Base-by-base conservation (phyloP, 2,888 invertebrate species). In the Erannis defoliaria region DNA sequence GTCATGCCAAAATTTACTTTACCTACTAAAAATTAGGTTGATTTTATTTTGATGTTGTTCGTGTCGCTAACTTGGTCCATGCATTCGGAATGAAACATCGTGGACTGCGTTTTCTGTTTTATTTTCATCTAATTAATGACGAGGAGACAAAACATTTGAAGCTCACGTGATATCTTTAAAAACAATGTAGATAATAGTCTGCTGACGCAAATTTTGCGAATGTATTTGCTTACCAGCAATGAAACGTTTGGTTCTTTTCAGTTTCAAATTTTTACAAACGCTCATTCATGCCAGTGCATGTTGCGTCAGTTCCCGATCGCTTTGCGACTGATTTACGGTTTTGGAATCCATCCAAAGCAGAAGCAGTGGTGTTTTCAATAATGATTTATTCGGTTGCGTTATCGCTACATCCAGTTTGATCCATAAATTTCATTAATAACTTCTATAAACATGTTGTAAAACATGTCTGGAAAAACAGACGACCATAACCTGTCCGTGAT, bases 1-100 rank as follows among this genome's bases (percentile, higher is more conserved):
- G 90, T 87, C 88, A 88, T 89, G 90, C 89, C 89, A 86, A 82
- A 73, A 61, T 40, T 55, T 59, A 62, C 26, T 54, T 56, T 54
- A 76, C 69, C 77, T 73, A 70, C 62, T 75, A 70, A 77, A 81
- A 76, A 80, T 19, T 78, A 67, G 73, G 74, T 72, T 77, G 69
- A 67, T 53, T 62, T 62, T 56, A 62, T 19, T 61, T 73, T 75
- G 75, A 77, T 83, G 80, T 84, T 80, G 77, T 79, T 62, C 83
- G 80, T 83, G 73, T 72, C 78, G 78, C 81, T 85, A 88, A 88
- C 84, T 67, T 69, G 72, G 80, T 82, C 82, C 81, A 77, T 77
- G 78, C 78, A 76, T 78, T 68, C 70, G 75, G 83, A 84, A 86
- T 86, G 88, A 77, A 65, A 46, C 26, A 68, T 72, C 72, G 64